Conservation (phyloP, 2,113 vertebrate genomes). For the cat (Felis catus) region F.catus_Fca126_mat1.0 CM031420.1:22142001-22142500, state of each 20-base stretch:
- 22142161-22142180: neutral
- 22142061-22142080: neutral
- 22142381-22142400: neutral
- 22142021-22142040: neutral
- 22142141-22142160: neutral
- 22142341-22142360: neutral
- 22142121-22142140: neutral
- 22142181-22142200: neutral
- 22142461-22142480: too few relatives aligned
- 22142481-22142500: too few relatives aligned
- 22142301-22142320: neutral
- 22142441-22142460: too few relatives aligned
- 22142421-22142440: too few relatives aligned
- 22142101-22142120: neutral
- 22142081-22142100: neutral
- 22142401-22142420: too few relatives aligned
- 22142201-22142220: neutral
- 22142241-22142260: neutral
- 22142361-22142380: neutral
- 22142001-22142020: constrained; percentile 15
- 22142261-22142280: neutral
- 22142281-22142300: neutral
- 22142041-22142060: neutral
- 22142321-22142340: neutral
- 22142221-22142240: neutral